A percentile compares a stretch with the other conserved stretches of the same genome.
phyloP scores from a whole-genome alignment of 2,797 vertebrate genomes.

The Mus caroli region DNA sequence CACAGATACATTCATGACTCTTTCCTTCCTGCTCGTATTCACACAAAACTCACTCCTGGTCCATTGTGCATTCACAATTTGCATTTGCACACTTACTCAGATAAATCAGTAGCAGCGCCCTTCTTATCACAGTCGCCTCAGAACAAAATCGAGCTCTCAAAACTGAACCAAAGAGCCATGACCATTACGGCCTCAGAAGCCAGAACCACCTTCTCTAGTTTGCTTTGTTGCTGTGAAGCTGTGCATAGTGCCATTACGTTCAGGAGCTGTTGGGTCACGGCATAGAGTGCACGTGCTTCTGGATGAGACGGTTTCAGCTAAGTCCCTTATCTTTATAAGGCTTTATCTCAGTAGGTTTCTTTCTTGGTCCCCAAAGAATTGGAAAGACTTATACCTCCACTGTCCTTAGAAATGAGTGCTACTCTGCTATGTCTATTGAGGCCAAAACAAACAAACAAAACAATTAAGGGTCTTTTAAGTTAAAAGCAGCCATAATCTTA shows the following conservation, averaged over 20 bases:
- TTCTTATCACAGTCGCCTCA: conserved; percentile 77
- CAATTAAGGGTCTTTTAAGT: conserved; percentile 51
- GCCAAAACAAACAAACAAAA: background rate
- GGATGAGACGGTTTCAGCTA: conserved; percentile 53
- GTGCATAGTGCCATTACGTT: background rate
- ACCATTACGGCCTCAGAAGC: background rate
- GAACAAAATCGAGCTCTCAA: conserved; percentile 47
- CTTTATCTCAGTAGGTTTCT: conserved; percentile 61
- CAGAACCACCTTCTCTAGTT: background rate
- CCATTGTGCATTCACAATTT: conserved; percentile 81
- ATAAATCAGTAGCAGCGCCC: conserved; percentile 68
- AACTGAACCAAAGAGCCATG: conserved; percentile 52
- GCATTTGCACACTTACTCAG: conserved; percentile 77
- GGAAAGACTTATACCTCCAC: conserved; percentile 35
- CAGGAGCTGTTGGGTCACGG: background rate
- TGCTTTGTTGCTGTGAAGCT: background rate
- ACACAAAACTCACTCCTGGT: conserved; percentile 79
- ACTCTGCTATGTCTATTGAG: conserved; percentile 33
- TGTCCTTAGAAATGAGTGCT: conserved; percentile 43
- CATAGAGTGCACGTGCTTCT: background rate
- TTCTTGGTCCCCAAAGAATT: conserved; percentile 56
- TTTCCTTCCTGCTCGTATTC: conserved; percentile 60
- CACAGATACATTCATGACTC: conserved; percentile 65
- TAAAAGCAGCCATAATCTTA: background rate
- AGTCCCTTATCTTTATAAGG: conserved; percentile 60